Base-by-base conservation (phyloP, 30 jellyfish, hydroid and myxozoan genomes). In the Cassiopea andromeda region DNA sequence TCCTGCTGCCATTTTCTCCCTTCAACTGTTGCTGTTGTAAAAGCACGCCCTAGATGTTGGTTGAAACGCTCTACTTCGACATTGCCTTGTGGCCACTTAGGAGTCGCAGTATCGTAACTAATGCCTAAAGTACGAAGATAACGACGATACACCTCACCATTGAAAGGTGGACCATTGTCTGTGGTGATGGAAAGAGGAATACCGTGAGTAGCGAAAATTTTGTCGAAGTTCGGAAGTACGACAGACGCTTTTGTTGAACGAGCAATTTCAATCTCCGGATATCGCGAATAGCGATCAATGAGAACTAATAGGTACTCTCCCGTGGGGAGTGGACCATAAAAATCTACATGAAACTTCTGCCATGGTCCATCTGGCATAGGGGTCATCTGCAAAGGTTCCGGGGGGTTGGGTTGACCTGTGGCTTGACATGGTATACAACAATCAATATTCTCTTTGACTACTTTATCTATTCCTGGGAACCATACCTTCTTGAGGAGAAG, bases 101-200 rank as follows among this genome's bases (percentile, higher is more conserved):
- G 93, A 27, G 87, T 78, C 59, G 82, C 50, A 46, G 91, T 78
- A 46, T 46, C 69, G 27, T 66, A 80, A 7, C 57, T 18, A 27
- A 85, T 60, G 15, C 94, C 94, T 73, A 85, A 54, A 12, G 87
- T n/a, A 18, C 12, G 78, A 72, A 80, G 47, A 10, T 50, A 84
- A 17, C 1, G 48, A 17, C 2, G 46, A 58, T 75, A 73, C 38
- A 59, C 94, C 27, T 77, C 44, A 38, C 74, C 78, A 67, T 12
- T 10, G 60, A 67, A 88, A 18, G 96, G 93, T 46, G 96, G 96
- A 16, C 96, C 87, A 48, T 83, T 89, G 61, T 81, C 95, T 38
- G 89, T 27, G 17, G 19, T 92, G 15, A 89, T 6, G 27, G 67
- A 12, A 38, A 59, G 89, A 48, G 88, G 93, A n/a, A 80, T 80